These are phyloP conservation scores for Anthrax anthrax DNA, from an alignment of 2,888 invertebrate genomes.

Conservation along the genomic window DNA sequence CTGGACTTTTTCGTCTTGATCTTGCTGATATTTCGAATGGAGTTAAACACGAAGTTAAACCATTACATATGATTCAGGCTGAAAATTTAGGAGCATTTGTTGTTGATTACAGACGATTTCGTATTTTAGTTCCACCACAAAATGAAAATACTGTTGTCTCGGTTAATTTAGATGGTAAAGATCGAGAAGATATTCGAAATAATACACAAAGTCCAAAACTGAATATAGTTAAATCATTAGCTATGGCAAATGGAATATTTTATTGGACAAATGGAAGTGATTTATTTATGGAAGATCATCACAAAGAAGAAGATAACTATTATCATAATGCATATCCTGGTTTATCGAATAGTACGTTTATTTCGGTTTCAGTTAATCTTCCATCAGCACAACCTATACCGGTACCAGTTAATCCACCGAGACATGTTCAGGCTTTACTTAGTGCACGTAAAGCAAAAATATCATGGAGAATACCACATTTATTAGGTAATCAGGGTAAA, in stretches of 20 bases:
- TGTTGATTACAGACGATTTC: slow-evolving; percentile 68
- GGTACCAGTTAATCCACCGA: slow-evolving; percentile 64
- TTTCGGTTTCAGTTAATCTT: slow-evolving; percentile 43
- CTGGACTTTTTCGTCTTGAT: slow-evolving; percentile 62
- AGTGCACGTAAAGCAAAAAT: slow-evolving; percentile 61
- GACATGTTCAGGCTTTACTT: slow-evolving; percentile 66
- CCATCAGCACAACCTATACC: slow-evolving; percentile 65
- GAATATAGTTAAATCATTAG: slow-evolving; percentile 57
- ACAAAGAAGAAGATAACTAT: slow-evolving; percentile 49
- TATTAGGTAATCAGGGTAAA: slow-evolving; percentile 56
- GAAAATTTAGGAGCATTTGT: slow-evolving; percentile 64
- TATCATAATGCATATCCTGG: slow-evolving; percentile 63
- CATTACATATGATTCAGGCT: slow-evolving; percentile 49
- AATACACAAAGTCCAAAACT: slow-evolving; percentile 66
- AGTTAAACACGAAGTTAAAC: slow-evolving; percentile 51
- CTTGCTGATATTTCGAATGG: slow-evolving; percentile 62
- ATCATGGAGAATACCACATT: slow-evolving; percentile 68
- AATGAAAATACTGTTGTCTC: slow-evolving; percentile 63
- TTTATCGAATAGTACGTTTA: slow-evolving; percentile 35
- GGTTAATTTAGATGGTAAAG: slow-evolving; percentile 68
- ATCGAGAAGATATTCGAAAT: slow-evolving; percentile 53
- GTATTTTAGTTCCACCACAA: slow-evolving; percentile 61
- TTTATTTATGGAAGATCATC: slow-evolving; percentile 67
- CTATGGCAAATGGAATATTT: slow-evolving; percentile 60
- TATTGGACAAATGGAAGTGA: slow-evolving; percentile 75